These are phyloP conservation scores for Rhopilema esculentum DNA, from an alignment of 30 jellyfish, hydroid and myxozoan species.

Conservation along the genomic window DNA sequence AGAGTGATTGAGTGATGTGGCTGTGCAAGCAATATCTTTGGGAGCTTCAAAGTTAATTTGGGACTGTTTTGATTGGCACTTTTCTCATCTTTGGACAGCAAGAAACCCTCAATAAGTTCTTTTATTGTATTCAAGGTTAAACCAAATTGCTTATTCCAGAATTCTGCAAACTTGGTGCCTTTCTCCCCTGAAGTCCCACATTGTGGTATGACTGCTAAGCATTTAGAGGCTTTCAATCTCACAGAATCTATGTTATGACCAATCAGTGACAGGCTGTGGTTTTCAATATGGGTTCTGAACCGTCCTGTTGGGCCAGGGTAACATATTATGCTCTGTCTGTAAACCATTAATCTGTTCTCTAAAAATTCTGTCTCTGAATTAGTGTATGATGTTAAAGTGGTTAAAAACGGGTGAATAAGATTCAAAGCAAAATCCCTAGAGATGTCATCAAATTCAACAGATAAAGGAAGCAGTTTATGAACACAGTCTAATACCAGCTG, in stretches of 20 bases:
- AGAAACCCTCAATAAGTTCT: slow-evolving; percentile 15
- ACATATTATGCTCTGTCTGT: slow-evolving; percentile 28
- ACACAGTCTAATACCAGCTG: slow-evolving; percentile 17
- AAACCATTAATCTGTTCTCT: slow-evolving; percentile 1
- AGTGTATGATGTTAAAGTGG: slow-evolving; percentile 1
- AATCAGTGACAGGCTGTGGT: slow-evolving; percentile 27
- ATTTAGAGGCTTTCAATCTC: slow-evolving; percentile 3
- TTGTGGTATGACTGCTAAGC: slow-evolving; percentile 56
- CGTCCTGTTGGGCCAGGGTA: slow-evolving; percentile 72
- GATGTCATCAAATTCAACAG: slow-evolving; percentile 39
- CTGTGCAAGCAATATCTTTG: slow-evolving; percentile 23
- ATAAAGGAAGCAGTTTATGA: slow-evolving; percentile 9
- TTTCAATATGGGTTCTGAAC: slow-evolving; percentile 52
- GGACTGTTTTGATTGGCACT: neutral
- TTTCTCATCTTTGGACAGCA: neutral
- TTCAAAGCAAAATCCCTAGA: slow-evolving; percentile 46
- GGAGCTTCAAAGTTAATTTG: slow-evolving; percentile 10
- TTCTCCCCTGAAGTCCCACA: slow-evolving; percentile 73
- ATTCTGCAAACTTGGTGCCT: slow-evolving; percentile 59
- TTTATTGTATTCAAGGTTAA: slow-evolving; percentile 19
- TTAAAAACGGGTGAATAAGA: slow-evolving; percentile 43
- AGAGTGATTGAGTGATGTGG: slow-evolving; percentile 40
- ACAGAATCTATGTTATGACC: neutral
- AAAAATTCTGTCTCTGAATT: slow-evolving; percentile 6
- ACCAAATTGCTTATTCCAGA: slow-evolving; percentile 46